Evolutionary conservation across 2,888 invertebrate species (phyloP), one percentile per base, ranked within the genome.

Genomic region (Tetragonula carbonaria): DNA sequence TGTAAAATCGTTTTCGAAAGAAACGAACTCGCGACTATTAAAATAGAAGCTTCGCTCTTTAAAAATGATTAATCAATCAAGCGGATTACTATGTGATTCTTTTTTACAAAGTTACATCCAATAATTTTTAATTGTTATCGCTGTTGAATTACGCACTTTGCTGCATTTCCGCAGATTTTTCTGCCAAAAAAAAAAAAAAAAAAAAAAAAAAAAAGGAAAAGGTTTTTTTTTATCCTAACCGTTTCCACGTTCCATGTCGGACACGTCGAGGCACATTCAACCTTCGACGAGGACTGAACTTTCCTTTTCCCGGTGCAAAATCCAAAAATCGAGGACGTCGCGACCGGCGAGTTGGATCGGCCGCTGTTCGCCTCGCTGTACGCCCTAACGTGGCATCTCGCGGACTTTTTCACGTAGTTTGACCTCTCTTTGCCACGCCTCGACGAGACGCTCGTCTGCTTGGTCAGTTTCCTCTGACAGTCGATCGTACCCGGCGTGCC

Each of bases 281-380:
- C 76, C 67, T 86, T 91, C 50, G 70, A 45, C 11, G 78, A 70
- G 4, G 88, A 55, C 11, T 74, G 82, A 53, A 86, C 86, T 59
- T 90, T 93, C 74, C 94, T 89, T 66, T 91, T 92, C 0, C 92
- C 93, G 4, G 94, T 94, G 78, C 94, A 94, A 59, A 94, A 90
- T 45, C 94, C 94, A 78, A 93, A 94, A 77, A 94, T 94, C 78
- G 94, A 94, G n/a, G 93, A 90, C 0, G 92, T 62, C 2, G 87
- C 80, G 1, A 85, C 85, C 1, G 92, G 91, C 0, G 92, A 91
- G 3, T 70, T 84, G 0, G 91, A 90, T 6, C 87, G 86, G 0
- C 81, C 86, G 66, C 87, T 89, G 59, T 90, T 86, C 0, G 90
- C 88, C 3, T 91, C 92, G 82, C 92, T 91, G 65, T 86, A 87